phyloP scores from a whole-genome alignment of 1,140 invertebrate species.

The Aphis gossypii region DNA sequence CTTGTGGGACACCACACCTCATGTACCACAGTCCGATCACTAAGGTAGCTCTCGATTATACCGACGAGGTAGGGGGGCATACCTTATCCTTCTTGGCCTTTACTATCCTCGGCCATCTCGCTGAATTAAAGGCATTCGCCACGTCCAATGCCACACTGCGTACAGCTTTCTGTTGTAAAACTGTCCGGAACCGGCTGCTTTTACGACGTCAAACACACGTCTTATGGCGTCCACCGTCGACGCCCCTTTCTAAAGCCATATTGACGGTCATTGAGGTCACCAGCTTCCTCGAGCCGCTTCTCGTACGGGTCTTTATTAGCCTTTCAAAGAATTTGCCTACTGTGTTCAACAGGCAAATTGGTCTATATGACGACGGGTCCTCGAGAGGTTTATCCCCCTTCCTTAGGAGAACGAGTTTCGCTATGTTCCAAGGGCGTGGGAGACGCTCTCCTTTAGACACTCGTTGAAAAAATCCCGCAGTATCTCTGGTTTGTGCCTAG shows the following conservation, averaged over 20 bases:
- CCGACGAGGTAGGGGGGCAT: neutral
- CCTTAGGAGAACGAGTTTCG: neutral
- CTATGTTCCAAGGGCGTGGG: neutral
- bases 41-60: no score
- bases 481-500: no score
- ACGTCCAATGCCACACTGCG: neutral
- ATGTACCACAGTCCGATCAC: neutral
- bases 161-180: neutral
- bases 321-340: neutral
- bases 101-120: neutral
- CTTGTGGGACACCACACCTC: conserved; percentile 8
- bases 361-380: neutral
- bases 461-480: no score
- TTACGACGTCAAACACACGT: neutral
- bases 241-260: neutral
- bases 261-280: no score
- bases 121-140: neutral
- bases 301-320: neutral
- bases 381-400: neutral
- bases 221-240: neutral
- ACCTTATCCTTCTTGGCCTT: neutral
- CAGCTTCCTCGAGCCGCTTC: neutral
- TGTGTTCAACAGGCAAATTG: neutral
- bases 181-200: no score
- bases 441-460: no score